Evolutionary conservation across 2,797 vertebrate genomes (phyloP).

Genomic region (Thaleichthys pacificus): DNA sequence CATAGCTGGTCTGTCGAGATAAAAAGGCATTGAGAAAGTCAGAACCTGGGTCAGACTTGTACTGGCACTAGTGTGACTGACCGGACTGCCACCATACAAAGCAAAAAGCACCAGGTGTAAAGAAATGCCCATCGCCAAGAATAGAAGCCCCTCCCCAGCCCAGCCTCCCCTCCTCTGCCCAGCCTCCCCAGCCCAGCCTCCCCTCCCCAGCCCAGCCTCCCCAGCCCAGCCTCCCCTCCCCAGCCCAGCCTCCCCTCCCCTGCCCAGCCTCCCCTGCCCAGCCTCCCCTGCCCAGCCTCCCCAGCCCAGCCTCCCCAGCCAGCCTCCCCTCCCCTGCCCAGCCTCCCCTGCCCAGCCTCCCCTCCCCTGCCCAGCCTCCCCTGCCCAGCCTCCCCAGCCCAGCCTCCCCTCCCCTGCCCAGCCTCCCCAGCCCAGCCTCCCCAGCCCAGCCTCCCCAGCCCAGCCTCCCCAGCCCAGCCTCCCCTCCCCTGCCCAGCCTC

Average conservation of each 20-base stretch:
- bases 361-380: background rate
- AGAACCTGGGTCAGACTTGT: constrained; percentile 51
- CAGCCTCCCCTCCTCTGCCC: constrained; percentile 36
- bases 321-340: too few relatives aligned
- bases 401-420: too few relatives aligned
- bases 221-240: too few relatives aligned
- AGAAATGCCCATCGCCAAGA: constrained; percentile 55
- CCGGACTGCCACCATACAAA: constrained; percentile 56
- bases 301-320: too few relatives aligned
- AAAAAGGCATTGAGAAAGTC: constrained; percentile 54
- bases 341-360: too few relatives aligned
- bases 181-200: too few relatives aligned
- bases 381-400: constrained; percentile 1
- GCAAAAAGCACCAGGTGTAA: background rate
- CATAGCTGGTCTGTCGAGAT: constrained; percentile 59
- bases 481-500: constrained; percentile 41
- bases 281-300: too few relatives aligned
- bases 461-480: background rate
- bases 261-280: too few relatives aligned
- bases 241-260: too few relatives aligned
- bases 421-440: too few relatives aligned
- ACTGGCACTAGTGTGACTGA: constrained; percentile 70
- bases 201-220: too few relatives aligned
- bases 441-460: too few relatives aligned
- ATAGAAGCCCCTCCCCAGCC: constrained; percentile 36